Evolutionary conservation across 1,140 invertebrate species (phyloP), one percentile per base, ranked within the genome.

Genomic region (Papilio machaon): DNA sequence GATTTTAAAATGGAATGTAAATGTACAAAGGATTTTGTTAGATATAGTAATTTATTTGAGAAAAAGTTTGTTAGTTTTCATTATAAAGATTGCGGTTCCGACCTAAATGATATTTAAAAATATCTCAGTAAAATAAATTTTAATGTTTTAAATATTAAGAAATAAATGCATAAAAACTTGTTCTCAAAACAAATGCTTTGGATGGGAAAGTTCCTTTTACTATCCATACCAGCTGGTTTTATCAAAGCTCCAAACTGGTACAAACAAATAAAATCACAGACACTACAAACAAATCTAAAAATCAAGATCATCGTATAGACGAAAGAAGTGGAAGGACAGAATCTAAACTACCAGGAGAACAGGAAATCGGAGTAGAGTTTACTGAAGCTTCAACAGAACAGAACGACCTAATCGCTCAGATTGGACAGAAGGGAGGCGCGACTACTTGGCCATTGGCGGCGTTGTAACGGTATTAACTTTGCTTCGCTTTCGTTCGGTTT

Each of bases 401-500:
- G 88, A 92, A 94, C 91, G 93, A 93, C 92, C 91, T 94, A 94
- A 91, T 92, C 90, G 91, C 91, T 93, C 88, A 93, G 90, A 93
- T 87, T 91, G 91, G 92, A 91, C 89, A 93, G 93, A 92, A 92
- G 93, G 92, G 91, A 92, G 91, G 92, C 91, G 89, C 90, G 91
- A 91, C 92, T 94, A 93, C 92, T 93, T 94, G 92, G 93, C 92
- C 90, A 91, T 89, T 90, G 91, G 87, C 88, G 92, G 90, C 90
- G 91, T 83, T 93, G 90, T 94, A 90, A 92, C 88, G 87, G 90
- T 94, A 94, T 94, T 94, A 94, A 94, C 92, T 94, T 94, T 92
- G 93, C 91, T 92, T 94, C 92, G 89, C 91, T 92, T 92, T 94
- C 92, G 89, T 92, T 92, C 85, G 92, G 89, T 94, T 91, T 92